Conservation (phyloP, 1,140 invertebrate species). For the Sminthurides bifidus region DNA sequence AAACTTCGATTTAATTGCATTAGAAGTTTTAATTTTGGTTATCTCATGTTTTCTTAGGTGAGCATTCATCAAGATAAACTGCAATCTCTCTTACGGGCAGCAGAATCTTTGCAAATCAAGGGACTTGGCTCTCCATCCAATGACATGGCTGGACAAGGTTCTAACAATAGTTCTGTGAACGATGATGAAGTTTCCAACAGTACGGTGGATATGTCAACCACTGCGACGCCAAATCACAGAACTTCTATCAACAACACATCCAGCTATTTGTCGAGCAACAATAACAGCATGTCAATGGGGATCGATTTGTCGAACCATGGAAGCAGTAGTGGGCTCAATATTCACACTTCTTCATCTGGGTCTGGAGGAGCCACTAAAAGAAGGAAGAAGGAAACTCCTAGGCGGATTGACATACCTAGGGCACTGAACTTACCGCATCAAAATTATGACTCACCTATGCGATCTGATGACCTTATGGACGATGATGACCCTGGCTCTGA, state of each 20-base stretch:
- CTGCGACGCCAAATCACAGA: slow-evolving; percentile 4
- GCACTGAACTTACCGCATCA: slow-evolving; percentile 4
- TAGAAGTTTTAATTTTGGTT: too few species aligned
- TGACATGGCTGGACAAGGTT: slow-evolving; percentile 12
- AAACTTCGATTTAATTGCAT: neutral
- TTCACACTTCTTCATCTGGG: slow-evolving; percentile 6
- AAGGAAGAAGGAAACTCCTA: slow-evolving; percentile 31
- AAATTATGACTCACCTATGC: neutral
- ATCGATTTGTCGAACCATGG: slow-evolving; percentile 30
- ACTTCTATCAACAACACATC: slow-evolving; percentile 6
- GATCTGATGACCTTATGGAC: slow-evolving; percentile 5
- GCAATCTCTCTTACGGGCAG: slow-evolving; percentile 28
- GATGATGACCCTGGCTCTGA: slow-evolving; percentile 20
- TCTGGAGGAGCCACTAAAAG: slow-evolving; percentile 21
- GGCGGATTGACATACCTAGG: slow-evolving; percentile 20
- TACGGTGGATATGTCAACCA: slow-evolving; percentile 16
- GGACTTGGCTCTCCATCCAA: slow-evolving; percentile 32
- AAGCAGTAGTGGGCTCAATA: neutral
- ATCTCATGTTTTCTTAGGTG: slow-evolving; percentile 1
- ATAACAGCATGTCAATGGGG: slow-evolving; percentile 21
- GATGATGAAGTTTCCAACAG: slow-evolving; percentile 10
- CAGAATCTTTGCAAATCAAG: slow-evolving; percentile 32
- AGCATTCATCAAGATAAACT: slow-evolving; percentile 33
- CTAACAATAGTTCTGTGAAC: slow-evolving; percentile 1
- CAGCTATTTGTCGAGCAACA: slow-evolving; percentile 7